Evolutionary conservation across 1,140 invertebrate species (phyloP).

Genomic region (Euwallacea fornicatus): DNA sequence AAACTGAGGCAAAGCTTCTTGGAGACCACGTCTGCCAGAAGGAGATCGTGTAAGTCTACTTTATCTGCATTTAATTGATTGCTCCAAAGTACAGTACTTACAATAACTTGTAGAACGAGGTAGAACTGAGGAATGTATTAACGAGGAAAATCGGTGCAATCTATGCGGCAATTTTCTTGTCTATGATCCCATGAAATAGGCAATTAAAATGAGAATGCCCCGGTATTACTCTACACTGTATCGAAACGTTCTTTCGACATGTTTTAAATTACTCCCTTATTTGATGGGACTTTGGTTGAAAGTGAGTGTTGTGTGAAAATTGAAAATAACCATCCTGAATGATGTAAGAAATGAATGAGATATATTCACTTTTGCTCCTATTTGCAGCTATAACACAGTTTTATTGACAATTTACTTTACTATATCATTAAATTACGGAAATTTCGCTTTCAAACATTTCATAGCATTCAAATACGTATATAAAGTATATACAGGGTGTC

Average conservation of each 20-base stretch:
- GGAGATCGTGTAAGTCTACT: conserved; percentile 54
- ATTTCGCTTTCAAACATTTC: too few relatives aligned
- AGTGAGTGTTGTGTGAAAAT: not conserved
- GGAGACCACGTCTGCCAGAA: conserved; percentile 54
- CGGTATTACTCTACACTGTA: conserved; percentile 8
- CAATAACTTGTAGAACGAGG: conserved; percentile 5
- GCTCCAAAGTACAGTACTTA: not conserved
- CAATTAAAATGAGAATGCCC: conserved; percentile 22
- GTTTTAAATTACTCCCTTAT: not conserved
- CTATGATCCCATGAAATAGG: conserved; percentile 16
- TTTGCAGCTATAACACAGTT: too few relatives aligned
- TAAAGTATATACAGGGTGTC: too few relatives aligned
- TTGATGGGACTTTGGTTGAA: not conserved
- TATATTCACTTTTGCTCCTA: too few relatives aligned
- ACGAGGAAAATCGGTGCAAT: conserved; percentile 14
- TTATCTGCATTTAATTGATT: not conserved
- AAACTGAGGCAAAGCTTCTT: conserved; percentile 39
- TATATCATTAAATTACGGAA: too few relatives aligned
- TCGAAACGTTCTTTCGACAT: conserved; percentile 1
- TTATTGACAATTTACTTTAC: too few relatives aligned
- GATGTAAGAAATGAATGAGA: not conserved
- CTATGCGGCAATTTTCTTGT: conserved; percentile 20
- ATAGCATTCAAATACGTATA: too few relatives aligned
- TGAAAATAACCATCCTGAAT: not conserved
- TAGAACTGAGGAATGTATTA: conserved; percentile 8